Conservation (phyloP, 2,113 vertebrate species). For the Spea bombifrons region DNA sequence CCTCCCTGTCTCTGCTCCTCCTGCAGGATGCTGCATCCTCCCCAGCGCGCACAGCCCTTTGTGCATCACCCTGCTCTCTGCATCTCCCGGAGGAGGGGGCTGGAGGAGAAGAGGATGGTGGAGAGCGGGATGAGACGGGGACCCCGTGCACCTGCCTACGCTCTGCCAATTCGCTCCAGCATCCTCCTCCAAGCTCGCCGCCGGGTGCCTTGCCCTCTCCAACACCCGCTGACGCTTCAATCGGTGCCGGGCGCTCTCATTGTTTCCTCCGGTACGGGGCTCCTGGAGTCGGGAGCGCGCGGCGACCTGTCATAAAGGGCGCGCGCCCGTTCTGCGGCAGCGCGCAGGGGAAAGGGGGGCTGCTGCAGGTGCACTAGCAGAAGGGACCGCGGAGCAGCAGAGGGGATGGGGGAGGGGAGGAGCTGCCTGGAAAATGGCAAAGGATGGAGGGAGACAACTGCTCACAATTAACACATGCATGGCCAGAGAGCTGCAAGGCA, state of each 20-base stretch:
- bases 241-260: constrained; percentile 13
- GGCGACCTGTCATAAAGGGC: constrained; percentile 81
- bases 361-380: constrained; percentile 2
- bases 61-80: constrained; percentile 47
- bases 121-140: not conserved
- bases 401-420: not conserved
- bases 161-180: constrained; percentile 15
- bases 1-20: constrained; percentile 60
- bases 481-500: not conserved
- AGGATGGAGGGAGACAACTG: not conserved
- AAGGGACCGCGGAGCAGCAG: constrained; percentile 3
- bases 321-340: constrained; percentile 62
- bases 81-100: constrained; percentile 28
- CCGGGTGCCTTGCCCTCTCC: constrained; percentile 23
- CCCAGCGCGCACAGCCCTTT: constrained; percentile 42
- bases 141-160: not conserved
- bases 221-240: constrained; percentile 19
- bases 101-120: not conserved
- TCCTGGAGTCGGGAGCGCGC: constrained; percentile 55
- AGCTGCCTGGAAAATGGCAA: not conserved
- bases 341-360: constrained; percentile 48
- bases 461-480: not conserved
- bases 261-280: not conserved
- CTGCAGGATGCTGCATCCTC: constrained; percentile 37
- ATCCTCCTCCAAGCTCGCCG: constrained; percentile 30